Conservation (phyloP, 2,113 vertebrate species). For the Entosphenus tridentatus region DNA sequence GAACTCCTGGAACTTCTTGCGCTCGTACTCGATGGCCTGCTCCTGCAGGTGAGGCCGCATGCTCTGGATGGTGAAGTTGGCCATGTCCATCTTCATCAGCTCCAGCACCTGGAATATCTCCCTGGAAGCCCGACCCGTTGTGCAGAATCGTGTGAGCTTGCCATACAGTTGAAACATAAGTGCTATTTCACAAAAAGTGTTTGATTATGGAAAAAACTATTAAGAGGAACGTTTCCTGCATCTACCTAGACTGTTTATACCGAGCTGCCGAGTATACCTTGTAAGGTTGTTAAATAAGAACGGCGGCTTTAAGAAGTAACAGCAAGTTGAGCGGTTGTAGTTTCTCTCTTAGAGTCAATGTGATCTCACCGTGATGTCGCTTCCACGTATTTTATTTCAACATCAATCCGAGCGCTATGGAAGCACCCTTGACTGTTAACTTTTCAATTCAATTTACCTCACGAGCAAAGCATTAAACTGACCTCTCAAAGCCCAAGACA, state of each 20-base stretch:
- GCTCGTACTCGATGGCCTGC: constrained; percentile 88
- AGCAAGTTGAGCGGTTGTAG: no score
- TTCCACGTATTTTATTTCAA: no score
- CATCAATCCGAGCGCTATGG: no score
- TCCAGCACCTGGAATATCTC: constrained; percentile 69
- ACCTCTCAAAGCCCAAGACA: background rate
- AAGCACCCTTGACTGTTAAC: no score
- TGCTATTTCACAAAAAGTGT: constrained; percentile 1
- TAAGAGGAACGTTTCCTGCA: background rate
- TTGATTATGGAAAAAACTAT: constrained; percentile 10
- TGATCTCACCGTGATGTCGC: no score
- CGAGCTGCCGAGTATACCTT: background rate
- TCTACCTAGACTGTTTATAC: background rate
- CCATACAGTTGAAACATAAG: no score
- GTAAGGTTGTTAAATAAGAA: background rate
- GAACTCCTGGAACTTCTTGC: constrained; percentile 76
- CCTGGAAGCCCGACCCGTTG: constrained; percentile 21
- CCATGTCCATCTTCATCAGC: constrained; percentile 93
- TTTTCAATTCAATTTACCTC: no score
- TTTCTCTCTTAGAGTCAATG: no score
- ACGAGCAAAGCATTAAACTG: background rate
- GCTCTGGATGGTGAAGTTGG: constrained; percentile 70
- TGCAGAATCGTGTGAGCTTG: no score
- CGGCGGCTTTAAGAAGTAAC: no score
- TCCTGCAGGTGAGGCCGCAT: constrained; percentile 76